Evolutionary conservation across 2,888 invertebrate genomes (phyloP).

Genomic region (Polymixis flavicincta): DNA sequence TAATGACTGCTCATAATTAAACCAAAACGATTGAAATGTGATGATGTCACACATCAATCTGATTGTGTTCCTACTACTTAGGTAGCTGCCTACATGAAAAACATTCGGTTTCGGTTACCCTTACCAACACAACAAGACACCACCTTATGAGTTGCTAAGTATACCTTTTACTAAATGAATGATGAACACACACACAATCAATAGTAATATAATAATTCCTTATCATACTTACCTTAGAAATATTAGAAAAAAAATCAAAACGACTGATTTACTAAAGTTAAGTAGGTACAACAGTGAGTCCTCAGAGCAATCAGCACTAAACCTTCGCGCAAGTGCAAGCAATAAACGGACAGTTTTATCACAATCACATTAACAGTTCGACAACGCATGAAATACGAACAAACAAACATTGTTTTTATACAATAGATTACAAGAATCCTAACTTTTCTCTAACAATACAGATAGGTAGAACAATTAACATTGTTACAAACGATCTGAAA

Average conservation of each 20-base stretch:
- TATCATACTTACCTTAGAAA: not conserved
- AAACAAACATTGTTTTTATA: too few relatives aligned
- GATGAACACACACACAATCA: too few relatives aligned
- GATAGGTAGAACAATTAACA: not conserved
- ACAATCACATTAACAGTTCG: too few relatives aligned
- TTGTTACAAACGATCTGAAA: conserved; percentile 7
- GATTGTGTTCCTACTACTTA: too few relatives aligned
- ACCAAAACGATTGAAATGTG: too few relatives aligned
- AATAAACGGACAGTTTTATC: too few relatives aligned
- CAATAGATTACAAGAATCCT: not conserved
- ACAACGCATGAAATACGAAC: too few relatives aligned
- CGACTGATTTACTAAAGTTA: not conserved
- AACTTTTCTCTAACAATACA: not conserved
- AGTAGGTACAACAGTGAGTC: not conserved
- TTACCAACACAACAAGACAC: not conserved
- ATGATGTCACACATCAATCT: too few relatives aligned
- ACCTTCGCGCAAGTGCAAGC: too few relatives aligned
- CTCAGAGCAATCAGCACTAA: too few relatives aligned
- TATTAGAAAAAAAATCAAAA: not conserved
- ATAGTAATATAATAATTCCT: too few relatives aligned
- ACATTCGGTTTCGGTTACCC: not conserved
- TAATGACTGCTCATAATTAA: not conserved
- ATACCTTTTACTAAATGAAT: too few relatives aligned
- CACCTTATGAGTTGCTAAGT: not conserved
- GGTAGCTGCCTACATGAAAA: not conserved